Conservation (phyloP, 2,888 invertebrate species). For the Osedax fenrisi region DNA sequence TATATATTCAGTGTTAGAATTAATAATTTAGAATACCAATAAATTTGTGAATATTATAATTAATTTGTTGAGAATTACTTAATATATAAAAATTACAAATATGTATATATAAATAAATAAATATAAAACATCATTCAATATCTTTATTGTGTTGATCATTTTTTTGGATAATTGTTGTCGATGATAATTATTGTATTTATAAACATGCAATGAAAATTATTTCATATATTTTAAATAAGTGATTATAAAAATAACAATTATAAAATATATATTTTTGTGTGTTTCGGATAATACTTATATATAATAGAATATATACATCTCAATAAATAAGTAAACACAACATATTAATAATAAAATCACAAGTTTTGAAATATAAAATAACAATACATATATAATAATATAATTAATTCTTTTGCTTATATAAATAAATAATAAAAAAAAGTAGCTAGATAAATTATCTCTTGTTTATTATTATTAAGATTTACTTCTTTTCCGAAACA, state of each 20-base stretch:
- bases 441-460: background rate
- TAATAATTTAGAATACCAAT: too few species aligned
- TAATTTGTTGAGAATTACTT: too few species aligned
- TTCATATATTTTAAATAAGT: background rate
- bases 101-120: too few species aligned
- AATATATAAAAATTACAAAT: too few species aligned
- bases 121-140: too few species aligned
- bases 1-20: too few species aligned
- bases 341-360: background rate
- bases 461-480: background rate
- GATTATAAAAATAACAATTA: background rate
- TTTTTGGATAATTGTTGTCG: too few species aligned
- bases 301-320: background rate
- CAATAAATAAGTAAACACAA: background rate
- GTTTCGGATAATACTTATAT: background rate
- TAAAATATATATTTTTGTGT: background rate
- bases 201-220: too few species aligned
- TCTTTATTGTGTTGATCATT: too few species aligned
- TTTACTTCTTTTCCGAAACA: background rate
- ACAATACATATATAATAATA: background rate
- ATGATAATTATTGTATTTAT: too few species aligned
- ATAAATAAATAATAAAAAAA: background rate
- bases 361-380: background rate
- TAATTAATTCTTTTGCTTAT: background rate
- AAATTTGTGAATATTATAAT: too few species aligned